Base-by-base conservation (phyloP, 2,113 vertebrate species). In the Xenopus borealis region DNA sequence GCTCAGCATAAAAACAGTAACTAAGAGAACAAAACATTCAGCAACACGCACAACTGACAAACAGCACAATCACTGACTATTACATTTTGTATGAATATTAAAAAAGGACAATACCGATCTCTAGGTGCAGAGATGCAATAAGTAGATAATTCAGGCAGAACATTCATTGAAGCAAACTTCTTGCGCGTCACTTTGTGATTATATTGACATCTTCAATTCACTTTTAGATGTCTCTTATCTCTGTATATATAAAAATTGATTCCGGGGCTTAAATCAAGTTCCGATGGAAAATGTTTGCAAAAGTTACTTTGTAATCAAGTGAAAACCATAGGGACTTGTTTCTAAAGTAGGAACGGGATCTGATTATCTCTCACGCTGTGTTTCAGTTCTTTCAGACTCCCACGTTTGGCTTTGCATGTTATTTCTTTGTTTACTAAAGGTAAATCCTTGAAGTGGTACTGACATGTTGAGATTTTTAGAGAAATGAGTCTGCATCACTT, bases 221-320 rank as follows among this genome's bases (percentile, higher is more conserved):
- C 44, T 50, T 75, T 75, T 68, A 47, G 64, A 62, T 75, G 65
- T 58, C 72, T 75, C 72, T 50, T 75, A 55, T 62, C 44, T 66
- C 10, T 68, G 57, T 74, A 59, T 74, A 74, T 74, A 40, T 40
- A 40, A 40, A 40, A 40, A 40, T 40, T 6, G 33, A 40, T 40
- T 40, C 8, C 1, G 8, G 33, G 33, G 8, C 8, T 40, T 40
- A 40, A 40, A 7, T 40, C 33, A 40, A 40, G 33, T 40, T 40
- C 33, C 33, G 8, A 40, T 40, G 33, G 33, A 40, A 40, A 40
- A 40, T 40, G 33, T 40, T 9, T 40, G 33, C 33, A 40, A 40
- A 40, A 40, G 33, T 40, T 40, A 40, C 33, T 40, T 40, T 40
- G 3, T 40, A 40, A 40, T 40, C 33, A 40, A 40, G 33, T 40